Evolutionary conservation across 2,113 vertebrate genomes (phyloP).

Genomic region (Telmatochromis brachygnathus): DNA sequence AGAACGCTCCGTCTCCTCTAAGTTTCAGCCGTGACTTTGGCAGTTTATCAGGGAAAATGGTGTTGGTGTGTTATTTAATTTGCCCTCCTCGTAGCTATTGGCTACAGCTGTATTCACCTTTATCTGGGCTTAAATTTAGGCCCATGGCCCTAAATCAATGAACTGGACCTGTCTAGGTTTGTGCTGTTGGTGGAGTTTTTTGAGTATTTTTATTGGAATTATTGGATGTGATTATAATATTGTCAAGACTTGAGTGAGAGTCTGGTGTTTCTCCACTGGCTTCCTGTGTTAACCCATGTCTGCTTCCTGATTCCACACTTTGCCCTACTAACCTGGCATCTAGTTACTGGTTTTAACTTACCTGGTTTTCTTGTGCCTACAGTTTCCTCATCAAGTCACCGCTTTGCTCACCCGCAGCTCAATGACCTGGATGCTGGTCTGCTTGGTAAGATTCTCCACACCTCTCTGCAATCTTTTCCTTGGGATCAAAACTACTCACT

Average conservation of each 20-base stretch:
- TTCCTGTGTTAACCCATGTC: not conserved
- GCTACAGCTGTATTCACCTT: not conserved
- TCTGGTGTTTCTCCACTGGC: not conserved
- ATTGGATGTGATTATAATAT: not conserved
- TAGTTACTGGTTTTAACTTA: not conserved
- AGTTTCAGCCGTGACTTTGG: not conserved
- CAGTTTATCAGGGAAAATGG: not conserved
- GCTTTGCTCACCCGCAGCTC: not conserved
- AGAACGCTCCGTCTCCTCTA: not conserved
- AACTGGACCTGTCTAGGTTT: not conserved
- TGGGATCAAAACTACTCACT: not conserved
- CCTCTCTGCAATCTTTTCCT: not conserved
- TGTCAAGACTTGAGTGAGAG: not conserved
- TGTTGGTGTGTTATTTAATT: not conserved
- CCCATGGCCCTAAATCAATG: not conserved
- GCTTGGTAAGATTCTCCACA: accelerated
- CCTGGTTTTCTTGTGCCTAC: not conserved
- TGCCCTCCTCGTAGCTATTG: not conserved
- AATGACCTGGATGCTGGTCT: not conserved
- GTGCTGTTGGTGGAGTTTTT: not conserved
- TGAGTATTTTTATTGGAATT: not conserved
- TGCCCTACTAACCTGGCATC: not conserved
- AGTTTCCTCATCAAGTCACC: not conserved
- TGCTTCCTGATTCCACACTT: not conserved
- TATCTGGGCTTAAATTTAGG: not conserved